Base-by-base conservation (phyloP, 2,113 vertebrate genomes). In the Hippocampus mohnikei region DNA sequence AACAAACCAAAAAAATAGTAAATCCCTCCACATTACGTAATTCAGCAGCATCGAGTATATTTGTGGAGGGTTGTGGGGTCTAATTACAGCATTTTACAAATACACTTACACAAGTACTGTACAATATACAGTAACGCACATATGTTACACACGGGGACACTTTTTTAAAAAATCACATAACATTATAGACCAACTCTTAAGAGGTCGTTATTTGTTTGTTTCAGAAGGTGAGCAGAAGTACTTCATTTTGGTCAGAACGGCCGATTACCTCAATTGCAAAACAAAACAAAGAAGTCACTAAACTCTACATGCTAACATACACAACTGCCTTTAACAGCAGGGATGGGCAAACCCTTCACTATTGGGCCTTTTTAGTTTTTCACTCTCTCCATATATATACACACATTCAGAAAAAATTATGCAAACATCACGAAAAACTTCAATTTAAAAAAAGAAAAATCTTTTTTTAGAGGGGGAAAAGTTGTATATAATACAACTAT, bases 41-140 rank as follows among this genome's bases (percentile, higher is more conserved):
- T 60, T 23, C 37, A 68, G n/a, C 27, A 41, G 52, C 21, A 56
- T 68, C 3, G 5, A 23, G 33, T 56, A 23, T 56, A 55, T 10
- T 16, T 3, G 15, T 8, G 27, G 25, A 7, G 13, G n/a, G 29
- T n/a, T 25, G 2, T 42, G 63, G 41, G 21, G 71, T 81, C 80
- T 85, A 79, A 84, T 82, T 84, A 84, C 83, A 89, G 62, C 42
- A 77, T 77, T 82, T 85, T 79, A 87, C 74, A 84, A 81, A 81
- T 68, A 74, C 50, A 69, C 37, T 78, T 86, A 67, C 80, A 86
- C 87, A 87, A 88, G 86, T 89, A 90, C 78, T 87, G 81, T 90
- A 89, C 83, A 89, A 23, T 79, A 71, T 85, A 90, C 82, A 88
- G 82, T 85, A 78, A 79, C 79, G 70, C 72, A 86, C 69, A 78